Base-by-base conservation (phyloP, 2,888 invertebrate genomes). In the Amphipyra berbera region DNA sequence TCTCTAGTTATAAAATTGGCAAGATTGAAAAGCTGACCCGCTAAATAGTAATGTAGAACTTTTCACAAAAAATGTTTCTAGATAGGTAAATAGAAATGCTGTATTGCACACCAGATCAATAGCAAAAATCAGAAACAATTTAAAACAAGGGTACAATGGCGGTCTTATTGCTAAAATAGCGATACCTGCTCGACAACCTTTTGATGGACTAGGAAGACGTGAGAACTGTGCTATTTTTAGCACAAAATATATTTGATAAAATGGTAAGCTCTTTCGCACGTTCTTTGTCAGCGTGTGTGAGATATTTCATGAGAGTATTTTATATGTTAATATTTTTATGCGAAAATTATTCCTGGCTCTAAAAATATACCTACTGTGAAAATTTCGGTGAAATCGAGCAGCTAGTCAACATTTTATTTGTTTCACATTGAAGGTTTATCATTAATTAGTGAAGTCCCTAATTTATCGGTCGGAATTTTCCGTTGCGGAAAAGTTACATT, bases 391-490 rank as follows among this genome's bases (percentile, higher is more conserved):
- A 65, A 64, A 63, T 58, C 40, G 13, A 40, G 46, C n/a, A 12
- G 35, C 47, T 48, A 7, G 3, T 14, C n/a, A 67, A 55, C 49
- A 41, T 52, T 44, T 68, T 27, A 42, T 41, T 44, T 68, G 68
- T 63, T 68, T 68, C 33, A 56, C 48, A 57, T 57, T 62, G 13
- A 13, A 13, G 14, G 59, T 54, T 60, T 49, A 49, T 49, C 49
- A 35, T 46, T 68, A 55, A 54, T 68, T 52, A 63, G 53, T 54
- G 50, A 70, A 72, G 59, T 68, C 49, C 4, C 44, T 54, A 68
- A 72, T 72, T 72, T 60, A 72, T 72, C 42, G 52, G 38, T 7
- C 14, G 50, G 27, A 69, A 61, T 61, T 69, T 64, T 8, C 2
- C 13, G 49, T 40, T 33, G 40, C 37, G 47, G n/a, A 27, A 64